Evolutionary conservation across 2,113 vertebrate species (phyloP).

Genomic region (Carettochelys insculpta): DNA sequence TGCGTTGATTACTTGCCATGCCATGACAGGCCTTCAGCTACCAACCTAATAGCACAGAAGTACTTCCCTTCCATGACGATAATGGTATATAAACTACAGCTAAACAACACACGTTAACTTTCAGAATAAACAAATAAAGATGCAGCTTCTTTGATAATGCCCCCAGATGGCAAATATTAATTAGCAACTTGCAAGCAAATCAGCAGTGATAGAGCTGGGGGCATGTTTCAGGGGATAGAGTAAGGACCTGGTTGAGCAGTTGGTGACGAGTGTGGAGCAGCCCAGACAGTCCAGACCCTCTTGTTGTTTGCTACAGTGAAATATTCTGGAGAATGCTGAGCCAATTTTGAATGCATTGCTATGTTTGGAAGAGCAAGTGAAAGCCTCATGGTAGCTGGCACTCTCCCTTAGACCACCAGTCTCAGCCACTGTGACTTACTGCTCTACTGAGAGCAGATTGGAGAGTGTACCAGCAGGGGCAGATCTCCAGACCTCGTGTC

Average conservation of each 20-base stretch:
- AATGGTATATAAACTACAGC: neutral
- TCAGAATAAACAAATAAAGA: neutral
- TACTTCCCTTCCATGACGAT: neutral
- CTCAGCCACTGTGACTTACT: neutral
- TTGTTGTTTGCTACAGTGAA: neutral
- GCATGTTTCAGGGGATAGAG: neutral
- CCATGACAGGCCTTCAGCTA: neutral
- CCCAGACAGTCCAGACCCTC: neutral
- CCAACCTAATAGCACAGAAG: neutral
- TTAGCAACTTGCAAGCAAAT: neutral
- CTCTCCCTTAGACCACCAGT: neutral
- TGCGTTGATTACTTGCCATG: accelerated
- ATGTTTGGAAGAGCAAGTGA: neutral
- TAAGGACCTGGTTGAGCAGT: neutral
- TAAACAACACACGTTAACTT: neutral
- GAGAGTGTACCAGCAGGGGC: neutral
- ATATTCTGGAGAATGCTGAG: neutral
- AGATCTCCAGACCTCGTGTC: neutral
- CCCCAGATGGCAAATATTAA: neutral
- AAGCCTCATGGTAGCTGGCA: neutral
- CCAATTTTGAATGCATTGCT: neutral
- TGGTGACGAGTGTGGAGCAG: neutral
- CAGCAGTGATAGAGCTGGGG: neutral
- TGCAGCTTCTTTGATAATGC: neutral
- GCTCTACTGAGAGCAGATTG: neutral